Conservation (phyloP, 2,888 invertebrate species). For the Tipula helvola region DNA sequence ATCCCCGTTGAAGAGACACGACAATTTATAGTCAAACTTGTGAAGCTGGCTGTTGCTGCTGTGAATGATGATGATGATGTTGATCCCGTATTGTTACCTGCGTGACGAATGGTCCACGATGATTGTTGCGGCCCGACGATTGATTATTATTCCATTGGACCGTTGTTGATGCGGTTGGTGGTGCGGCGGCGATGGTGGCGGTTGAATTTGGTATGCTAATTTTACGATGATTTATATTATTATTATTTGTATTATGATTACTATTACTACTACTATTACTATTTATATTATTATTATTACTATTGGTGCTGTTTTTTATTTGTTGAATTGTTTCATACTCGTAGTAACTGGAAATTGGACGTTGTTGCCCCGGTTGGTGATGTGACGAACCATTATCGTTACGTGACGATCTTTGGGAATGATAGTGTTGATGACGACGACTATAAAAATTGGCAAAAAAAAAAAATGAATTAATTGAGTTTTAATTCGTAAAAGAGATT, state of each 20-base stretch:
- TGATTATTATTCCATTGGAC: conserved; percentile 21
- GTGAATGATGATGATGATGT: conserved; percentile 5
- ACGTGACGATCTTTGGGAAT: conserved; percentile 44
- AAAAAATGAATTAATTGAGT: not conserved
- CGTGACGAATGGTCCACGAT: conserved; percentile 46
- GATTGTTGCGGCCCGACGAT: conserved; percentile 28
- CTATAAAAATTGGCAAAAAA: conserved; percentile 26
- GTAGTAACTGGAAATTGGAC: conserved; percentile 73
- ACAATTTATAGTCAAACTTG: conserved; percentile 32
- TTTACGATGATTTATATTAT: conserved; percentile 17
- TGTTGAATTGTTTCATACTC: conserved; percentile 71
- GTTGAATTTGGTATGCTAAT: conserved; percentile 18
- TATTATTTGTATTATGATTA: conserved; percentile 22
- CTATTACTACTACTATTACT: conserved; percentile 33
- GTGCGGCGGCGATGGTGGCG: not conserved
- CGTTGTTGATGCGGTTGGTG: not conserved
- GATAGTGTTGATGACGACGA: conserved; percentile 54
- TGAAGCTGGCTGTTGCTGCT: conserved; percentile 20
- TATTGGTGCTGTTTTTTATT: conserved; percentile 35
- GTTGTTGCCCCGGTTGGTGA: conserved; percentile 29
- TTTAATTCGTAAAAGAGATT: not conserved
- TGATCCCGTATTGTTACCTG: conserved; percentile 48
- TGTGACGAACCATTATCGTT: conserved; percentile 43
- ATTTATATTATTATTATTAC: conserved; percentile 20
- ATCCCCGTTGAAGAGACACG: not conserved